Conservation (phyloP, 2,797 vertebrate species). For the Pseudochaenichthys georgianus region DNA sequence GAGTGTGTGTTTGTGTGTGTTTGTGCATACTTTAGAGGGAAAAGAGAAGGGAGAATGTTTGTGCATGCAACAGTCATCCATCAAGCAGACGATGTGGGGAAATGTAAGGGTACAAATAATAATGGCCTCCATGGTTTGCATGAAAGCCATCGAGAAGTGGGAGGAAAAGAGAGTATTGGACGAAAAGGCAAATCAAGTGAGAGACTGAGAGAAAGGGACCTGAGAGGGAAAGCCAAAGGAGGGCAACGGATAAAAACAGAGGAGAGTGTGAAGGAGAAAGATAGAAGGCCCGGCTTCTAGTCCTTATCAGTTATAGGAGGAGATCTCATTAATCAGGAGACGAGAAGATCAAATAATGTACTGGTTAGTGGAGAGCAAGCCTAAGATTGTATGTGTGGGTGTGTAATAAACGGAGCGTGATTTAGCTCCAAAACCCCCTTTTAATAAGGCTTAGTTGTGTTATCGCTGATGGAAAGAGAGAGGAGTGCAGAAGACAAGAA, state of each 20-base stretch:
- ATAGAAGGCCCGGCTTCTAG: conserved; percentile 43
- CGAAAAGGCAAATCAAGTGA: conserved; percentile 27
- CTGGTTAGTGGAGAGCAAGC: conserved; percentile 33
- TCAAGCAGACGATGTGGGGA: conserved; percentile 21
- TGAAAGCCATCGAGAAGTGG: background rate
- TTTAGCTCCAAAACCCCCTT: conserved; percentile 37
- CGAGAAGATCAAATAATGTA: conserved; percentile 67
- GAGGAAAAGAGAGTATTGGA: conserved; percentile 1
- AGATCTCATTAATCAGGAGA: conserved; percentile 73
- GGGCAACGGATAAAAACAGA: conserved; percentile 45
- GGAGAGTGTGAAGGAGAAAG: conserved; percentile 58
- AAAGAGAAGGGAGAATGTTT: background rate
- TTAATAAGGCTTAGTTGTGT: conserved; percentile 62
- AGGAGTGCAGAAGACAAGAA: conserved; percentile 16
- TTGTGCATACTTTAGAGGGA: background rate
- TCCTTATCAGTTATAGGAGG: conserved; percentile 63
- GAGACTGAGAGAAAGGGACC: conserved; percentile 15
- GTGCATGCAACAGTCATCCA: conserved; percentile 35
- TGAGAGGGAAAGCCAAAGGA: conserved; percentile 19
- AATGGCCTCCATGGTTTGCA: conserved; percentile 46
- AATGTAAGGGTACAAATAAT: conserved; percentile 53
- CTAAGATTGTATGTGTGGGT: conserved; percentile 14
- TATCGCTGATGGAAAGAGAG: conserved; percentile 49
- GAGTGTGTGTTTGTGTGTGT: conserved; percentile 2
- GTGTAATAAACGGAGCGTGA: conserved; percentile 50